A percentile compares a stretch with the other conserved stretches of the same genome.
Evolutionary conservation across 2,797 vertebrate genomes (phyloP).

Genomic region (Antennarius maculatus): DNA sequence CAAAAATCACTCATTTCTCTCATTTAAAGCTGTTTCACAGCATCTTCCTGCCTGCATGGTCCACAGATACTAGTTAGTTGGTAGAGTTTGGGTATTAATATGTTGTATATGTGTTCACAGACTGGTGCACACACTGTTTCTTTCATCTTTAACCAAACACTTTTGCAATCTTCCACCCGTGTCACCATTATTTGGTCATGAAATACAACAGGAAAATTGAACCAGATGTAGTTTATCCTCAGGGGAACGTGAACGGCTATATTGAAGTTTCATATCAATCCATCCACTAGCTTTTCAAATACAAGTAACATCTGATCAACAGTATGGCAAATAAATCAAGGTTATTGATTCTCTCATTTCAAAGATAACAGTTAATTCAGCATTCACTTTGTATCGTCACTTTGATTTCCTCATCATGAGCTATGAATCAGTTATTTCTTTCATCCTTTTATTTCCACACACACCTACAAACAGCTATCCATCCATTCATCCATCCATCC

Average conservation of each 20-base stretch:
- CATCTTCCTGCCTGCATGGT: neutral
- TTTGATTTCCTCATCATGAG: slow-evolving; percentile 1
- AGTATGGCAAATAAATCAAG: neutral
- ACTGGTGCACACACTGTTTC: too few species aligned
- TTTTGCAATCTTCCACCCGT: too few species aligned
- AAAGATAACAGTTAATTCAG: neutral
- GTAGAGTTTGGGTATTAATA: too few species aligned
- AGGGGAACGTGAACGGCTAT: neutral
- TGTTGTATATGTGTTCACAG: too few species aligned
- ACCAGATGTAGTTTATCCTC: neutral
- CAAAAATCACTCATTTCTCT: neutral
- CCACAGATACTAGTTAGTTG: neutral
- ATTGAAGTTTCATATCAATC: neutral
- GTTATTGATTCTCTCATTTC: neutral
- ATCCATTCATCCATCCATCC: slow-evolving; percentile 20
- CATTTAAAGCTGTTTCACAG: neutral
- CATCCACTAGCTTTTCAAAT: neutral
- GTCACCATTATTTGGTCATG: neutral
- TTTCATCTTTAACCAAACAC: too few species aligned
- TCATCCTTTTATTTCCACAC: slow-evolving; percentile 4
- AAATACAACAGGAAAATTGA: neutral
- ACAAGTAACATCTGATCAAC: neutral
- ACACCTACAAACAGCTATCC: slow-evolving; percentile 28
- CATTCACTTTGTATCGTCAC: neutral
- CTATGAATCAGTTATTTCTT: neutral